Evolutionary conservation across 2,113 vertebrate species (phyloP).

Genomic region (Macheiramphus alcinus): DNA sequence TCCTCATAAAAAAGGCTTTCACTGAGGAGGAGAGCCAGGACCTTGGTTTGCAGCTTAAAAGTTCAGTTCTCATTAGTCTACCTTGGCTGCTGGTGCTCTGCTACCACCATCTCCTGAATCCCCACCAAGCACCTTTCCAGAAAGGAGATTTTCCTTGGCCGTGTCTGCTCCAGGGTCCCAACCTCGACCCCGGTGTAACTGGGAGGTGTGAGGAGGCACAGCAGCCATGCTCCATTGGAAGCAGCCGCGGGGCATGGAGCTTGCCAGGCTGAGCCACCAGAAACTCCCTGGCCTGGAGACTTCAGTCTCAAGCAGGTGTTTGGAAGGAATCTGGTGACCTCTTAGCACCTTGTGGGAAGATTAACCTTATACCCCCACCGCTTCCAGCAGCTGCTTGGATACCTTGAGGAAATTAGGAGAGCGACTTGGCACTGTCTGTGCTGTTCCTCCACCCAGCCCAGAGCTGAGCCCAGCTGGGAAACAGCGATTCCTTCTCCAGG

Average conservation of each 20-base stretch:
- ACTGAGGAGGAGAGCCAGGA: background rate
- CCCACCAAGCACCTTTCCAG: background rate
- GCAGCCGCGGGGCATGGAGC: background rate
- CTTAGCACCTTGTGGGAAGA: conserved; percentile 19
- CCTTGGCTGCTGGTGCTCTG: background rate
- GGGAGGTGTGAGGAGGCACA: background rate
- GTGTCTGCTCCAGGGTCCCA: background rate
- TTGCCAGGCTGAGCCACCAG: background rate
- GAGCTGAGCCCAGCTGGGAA: background rate
- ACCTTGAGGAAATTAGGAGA: background rate
- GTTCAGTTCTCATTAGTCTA: background rate
- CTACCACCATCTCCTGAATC: background rate
- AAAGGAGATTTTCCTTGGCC: background rate
- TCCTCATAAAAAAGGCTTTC: background rate
- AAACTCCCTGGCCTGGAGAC: background rate
- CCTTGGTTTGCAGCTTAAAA: background rate
- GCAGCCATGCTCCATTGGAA: background rate
- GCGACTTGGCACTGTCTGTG: background rate
- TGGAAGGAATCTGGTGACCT: conserved; percentile 13
- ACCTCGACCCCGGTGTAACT: background rate
- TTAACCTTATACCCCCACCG: conserved; percentile 2
- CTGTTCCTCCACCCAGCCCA: background rate
- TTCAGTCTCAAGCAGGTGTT: background rate
- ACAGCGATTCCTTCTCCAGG: background rate
- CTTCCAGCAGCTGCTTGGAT: conserved; percentile 30